Base-by-base conservation (phyloP, 2,888 invertebrate species). In the Metacarcinus magister region DNA sequence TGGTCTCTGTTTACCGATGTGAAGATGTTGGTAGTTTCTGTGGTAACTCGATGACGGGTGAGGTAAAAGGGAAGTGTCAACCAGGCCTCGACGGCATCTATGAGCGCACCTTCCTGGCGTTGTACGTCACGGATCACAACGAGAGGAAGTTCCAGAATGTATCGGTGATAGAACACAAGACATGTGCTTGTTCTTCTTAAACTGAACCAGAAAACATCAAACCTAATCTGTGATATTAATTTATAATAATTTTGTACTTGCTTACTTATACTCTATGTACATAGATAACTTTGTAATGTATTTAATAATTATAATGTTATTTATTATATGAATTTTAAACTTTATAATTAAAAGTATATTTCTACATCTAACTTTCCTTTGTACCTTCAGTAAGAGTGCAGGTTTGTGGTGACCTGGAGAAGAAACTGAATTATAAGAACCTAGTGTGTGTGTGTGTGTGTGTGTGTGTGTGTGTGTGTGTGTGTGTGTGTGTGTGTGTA, bases 401-500 rank as follows among this genome's bases (percentile, higher is more conserved):
- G 39, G 39, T 39, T 39, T 39, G 39, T 39, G 39, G 39, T 39
- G 39, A 39, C 39, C 39, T 1, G n/a, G n/a, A 1, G 39, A 39
- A 39, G 39, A 39, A 39, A 2, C 39, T 39, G 39, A 39, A 39
- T 39, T 39, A 39, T 39, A 39, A 39, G 2, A 39, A 39, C 39
- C 39, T 39, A 39, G 39, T 87, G 23, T 87, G 87, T 16, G 87
- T 13, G 32, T 32, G 89, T 32, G 32, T 89, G 32, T 16, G 87
- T 87, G 87, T 87, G 87, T 87, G 23, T 87, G 87, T 87, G 87
- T 87, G 87, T 87, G 39, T 32, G 39, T 8, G 87, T 28, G 87
- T 87, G 87, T 87, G 39, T 32, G 54, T 32, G 39, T 87, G 87
- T 44, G 23, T 8, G 90, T 44, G 44, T 43, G 23, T 90, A 43